Evolutionary conservation across 1,140 invertebrate genomes (phyloP), one percentile per base, ranked within the genome.

Genomic region (Drosophila bipectinata): DNA sequence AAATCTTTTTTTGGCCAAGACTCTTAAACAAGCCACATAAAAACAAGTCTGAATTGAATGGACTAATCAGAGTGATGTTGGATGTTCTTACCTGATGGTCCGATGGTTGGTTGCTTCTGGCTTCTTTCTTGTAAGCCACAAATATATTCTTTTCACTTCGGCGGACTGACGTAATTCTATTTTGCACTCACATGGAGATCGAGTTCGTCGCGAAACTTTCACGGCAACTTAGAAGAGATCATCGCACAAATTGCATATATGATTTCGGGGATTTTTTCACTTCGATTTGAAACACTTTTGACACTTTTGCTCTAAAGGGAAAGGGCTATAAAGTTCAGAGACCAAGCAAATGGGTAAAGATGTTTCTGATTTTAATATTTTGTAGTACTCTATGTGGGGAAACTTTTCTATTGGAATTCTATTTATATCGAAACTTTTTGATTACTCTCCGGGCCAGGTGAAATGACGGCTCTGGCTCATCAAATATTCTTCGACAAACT

Each of bases 21-120:
- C 12, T 15, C 39, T 15, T 18, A 37, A 59, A 63, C 44, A 60
- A 30, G 9, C 7, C 7, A 21, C 14, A 47, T n/a, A 44, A n/a
- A 52, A 52, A 54, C 48, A 52, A 67, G 26, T 14, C n/a, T 26
- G 47, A 34, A 55, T 69, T 69, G 49, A 69, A 69, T 69, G 66
- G 66, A 48, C 66, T 68, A 69, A 69, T 69, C 66, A 57, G 44
- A 48, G 62, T 68, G 62, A 9, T 30, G 66, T 56, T 69, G 63
- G 62, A 9, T 30, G 66, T 56, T 69, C 66, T 69, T 69, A 69
- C 66, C 66, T 69, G 66, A 44, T 67, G 39, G 8, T 68, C 34
- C 49, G 32, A 28, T 56, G 61, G 28, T 66, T 47, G n/a, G 24
- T 26, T 21, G 15, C 5, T 9, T 44, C 15, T 44, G 41, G 41